Evolutionary conservation across 2,113 vertebrate species (phyloP).

Genomic region (Bettongia penicillata): DNA sequence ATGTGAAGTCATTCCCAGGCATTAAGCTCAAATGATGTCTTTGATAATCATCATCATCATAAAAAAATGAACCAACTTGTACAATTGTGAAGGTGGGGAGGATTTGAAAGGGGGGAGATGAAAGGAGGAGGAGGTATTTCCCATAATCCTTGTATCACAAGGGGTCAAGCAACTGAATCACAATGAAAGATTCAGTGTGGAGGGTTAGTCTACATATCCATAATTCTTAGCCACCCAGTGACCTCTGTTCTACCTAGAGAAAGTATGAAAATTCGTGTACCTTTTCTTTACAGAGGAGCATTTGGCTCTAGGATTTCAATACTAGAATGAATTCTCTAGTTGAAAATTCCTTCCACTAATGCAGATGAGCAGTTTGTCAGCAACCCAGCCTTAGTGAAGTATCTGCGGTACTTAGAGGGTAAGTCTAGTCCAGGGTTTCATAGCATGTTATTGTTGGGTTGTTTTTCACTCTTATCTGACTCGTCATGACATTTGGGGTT

Average conservation of each 20-base stretch:
- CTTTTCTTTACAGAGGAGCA: background rate
- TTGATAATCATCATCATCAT: conserved; percentile 44
- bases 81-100: background rate
- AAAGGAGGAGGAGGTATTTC: background rate
- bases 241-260: background rate
- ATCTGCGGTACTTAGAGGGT: background rate
- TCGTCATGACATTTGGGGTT: background rate
- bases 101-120: background rate
- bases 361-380: background rate
- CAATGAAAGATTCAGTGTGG: background rate
- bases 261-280: background rate
- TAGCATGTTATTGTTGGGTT: background rate
- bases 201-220: background rate
- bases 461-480: background rate
- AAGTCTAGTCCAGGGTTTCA: background rate
- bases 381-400: background rate
- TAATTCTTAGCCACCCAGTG: background rate
- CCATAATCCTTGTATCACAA: background rate
- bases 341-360: background rate
- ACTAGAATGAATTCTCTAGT: background rate
- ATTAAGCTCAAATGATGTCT: conserved; percentile 39
- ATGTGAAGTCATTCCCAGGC: conserved; percentile 25
- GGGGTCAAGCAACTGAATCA: background rate
- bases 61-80: conserved; percentile 38
- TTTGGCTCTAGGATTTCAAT: background rate